Evolutionary conservation across 2,888 invertebrate species (phyloP), one percentile per base, ranked within the genome.

Genomic region (Drosophila formosana): DNA sequence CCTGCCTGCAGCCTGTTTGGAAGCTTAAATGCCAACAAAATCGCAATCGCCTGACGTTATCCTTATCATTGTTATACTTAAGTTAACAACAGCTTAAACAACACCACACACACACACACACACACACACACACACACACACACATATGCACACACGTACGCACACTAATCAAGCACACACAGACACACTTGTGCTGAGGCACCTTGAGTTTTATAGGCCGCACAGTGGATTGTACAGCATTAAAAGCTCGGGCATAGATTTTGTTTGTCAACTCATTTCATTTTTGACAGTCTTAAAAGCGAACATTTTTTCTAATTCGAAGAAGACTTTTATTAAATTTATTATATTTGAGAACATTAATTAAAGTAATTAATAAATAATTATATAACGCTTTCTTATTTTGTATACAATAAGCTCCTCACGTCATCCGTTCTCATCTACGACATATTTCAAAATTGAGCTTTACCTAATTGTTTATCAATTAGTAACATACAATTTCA

Each of bases 21-120:
- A 45, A 74, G 69, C 75, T 75, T 78, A 68, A 81, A 78, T 78
- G 80, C 66, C 71, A 75, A 70, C 73, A 65, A 73, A 81, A 79
- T 77, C 74, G 72, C 72, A 82, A 84, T 82, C 73, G 77, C 69
- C 82, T 67, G 66, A 84, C 75, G 82, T 78, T 89, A 86, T 86
- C 86, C 89, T 86, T 84, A 86, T 89, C 88, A 86, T 89, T 89
- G 89, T 86, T 84, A 87, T 89, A 84, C 89, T 89, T 84, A 86
- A 84, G 88, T 89, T 88, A 86, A 89, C 88, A 89, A 70, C 88
- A 87, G 88, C 86, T 88, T 88, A 88, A 82, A 70, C 72, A 88
- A 75, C 75, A 79, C 34, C 55, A 60, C 46, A 49, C 51, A 62
- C 66, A 23, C 51, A 26, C 56, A 61, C 61, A 55, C 64, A 39